Base-by-base conservation (phyloP, 2,888 invertebrate genomes). In the Empis livida region DNA sequence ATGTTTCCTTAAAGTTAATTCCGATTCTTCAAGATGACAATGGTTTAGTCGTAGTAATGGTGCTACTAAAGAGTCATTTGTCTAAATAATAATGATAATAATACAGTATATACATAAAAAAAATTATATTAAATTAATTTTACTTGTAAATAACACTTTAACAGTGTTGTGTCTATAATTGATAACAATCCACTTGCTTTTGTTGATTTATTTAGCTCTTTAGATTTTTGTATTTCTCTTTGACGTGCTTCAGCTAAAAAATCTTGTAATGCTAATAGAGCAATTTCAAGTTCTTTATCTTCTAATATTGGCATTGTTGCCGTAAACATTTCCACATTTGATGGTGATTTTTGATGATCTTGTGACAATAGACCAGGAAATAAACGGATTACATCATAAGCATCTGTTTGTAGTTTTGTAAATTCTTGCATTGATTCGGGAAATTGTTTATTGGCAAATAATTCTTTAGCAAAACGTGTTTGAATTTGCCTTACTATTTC, bases 81-180 rank as follows among this genome's bases (percentile, higher is more conserved):
- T 95, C 86, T 92, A 65, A 32, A n/a, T n/a, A n/a, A n/a, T n/a
- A n/a, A n/a, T n/a, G n/a, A n/a, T n/a, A n/a, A n/a, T n/a, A n/a
- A n/a, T n/a, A n/a, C n/a, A n/a, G n/a, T n/a, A n/a, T n/a, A n/a
- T n/a, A 73, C 70, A 52, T 49, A 47, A 47, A 35, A 47, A 16
- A 1, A 17, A 44, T 39, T 44, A 16, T 10, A 8, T 11, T 14
- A 16, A 13, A 48, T 10, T 23, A 16, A 11, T n/a, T 54, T 58
- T 68, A 86, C 90, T 79, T 91, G 87, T 49, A 99, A 74, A 71
- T 97, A 99, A 63, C 97, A 97, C 68, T 97, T 97, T 10, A 99
- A 73, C 44, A 99, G 72, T 1, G 96, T 96, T 0, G 97, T 99
- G 64, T 99, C 99, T 50, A 99, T 94, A 47, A 97, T 86, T 67